Evolutionary conservation across 2,888 invertebrate genomes (phyloP).

Genomic region (Aporophyla lueneburgensis): DNA sequence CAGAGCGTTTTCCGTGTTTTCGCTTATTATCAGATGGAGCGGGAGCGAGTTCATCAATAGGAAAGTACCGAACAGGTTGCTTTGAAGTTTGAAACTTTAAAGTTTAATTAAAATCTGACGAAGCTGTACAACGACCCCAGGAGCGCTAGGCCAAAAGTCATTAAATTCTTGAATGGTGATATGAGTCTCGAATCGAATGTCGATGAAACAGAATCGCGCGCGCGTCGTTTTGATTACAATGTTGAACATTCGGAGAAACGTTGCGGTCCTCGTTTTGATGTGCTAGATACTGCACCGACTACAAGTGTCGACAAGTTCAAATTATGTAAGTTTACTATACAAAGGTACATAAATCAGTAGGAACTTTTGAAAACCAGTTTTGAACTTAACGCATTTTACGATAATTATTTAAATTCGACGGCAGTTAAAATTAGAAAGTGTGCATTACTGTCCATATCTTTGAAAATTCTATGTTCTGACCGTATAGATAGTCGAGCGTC

Average conservation of each 20-base stretch:
- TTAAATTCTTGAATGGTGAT: conserved; percentile 45
- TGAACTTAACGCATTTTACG: conserved; percentile 16
- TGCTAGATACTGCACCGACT: conserved; percentile 1
- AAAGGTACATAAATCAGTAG: background rate
- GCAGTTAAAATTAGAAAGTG: conserved; percentile 59
- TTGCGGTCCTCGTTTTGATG: background rate
- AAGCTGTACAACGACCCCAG: conserved; percentile 46
- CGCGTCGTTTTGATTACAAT: conserved; percentile 19
- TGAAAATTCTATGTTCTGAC: conserved; percentile 30
- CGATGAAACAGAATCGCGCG: conserved; percentile 20
- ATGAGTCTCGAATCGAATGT: conserved; percentile 34
- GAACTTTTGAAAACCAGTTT: conserved; percentile 1
- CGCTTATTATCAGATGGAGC: conserved; percentile 53
- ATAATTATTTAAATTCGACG: conserved; percentile 49
- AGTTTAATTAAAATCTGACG: conserved; percentile 65
- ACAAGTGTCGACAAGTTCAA: conserved; percentile 1
- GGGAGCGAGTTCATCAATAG: conserved; percentile 54
- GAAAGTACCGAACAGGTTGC: conserved; percentile 50
- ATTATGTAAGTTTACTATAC: conserved; percentile 8
- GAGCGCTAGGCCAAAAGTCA: conserved; percentile 45
- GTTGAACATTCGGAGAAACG: conserved; percentile 26
- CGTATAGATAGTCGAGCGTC: conserved; percentile 34
- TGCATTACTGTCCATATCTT: conserved; percentile 34
- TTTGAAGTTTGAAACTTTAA: conserved; percentile 54
- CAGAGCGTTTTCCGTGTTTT: conserved; percentile 49